Percentiles rank a stretch among this genome's conserved stretches.
phyloP scores from a whole-genome alignment of 2,113 vertebrate species.

The Ophiodon elongatus region DNA sequence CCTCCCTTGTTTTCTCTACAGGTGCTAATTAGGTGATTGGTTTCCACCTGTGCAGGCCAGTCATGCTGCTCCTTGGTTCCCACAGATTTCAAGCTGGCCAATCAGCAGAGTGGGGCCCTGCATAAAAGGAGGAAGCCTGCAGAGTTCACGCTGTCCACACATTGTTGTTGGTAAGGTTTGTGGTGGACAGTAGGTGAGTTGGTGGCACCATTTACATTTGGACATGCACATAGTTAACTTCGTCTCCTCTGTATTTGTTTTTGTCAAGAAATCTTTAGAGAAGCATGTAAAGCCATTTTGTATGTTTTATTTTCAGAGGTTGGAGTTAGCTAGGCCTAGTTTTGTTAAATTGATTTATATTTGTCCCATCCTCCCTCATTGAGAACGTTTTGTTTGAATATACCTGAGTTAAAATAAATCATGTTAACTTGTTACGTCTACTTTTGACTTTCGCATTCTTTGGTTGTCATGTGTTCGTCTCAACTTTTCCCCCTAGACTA shows the following conservation, averaged over 20 bases:
- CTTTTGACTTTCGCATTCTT: neutral
- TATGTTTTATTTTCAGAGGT: too few relatives aligned
- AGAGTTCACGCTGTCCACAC: neutral
- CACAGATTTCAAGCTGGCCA: neutral
- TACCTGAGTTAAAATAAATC: neutral
- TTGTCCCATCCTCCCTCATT: neutral
- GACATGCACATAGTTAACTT: too few relatives aligned
- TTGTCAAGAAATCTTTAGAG: neutral
- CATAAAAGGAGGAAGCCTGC: neutral
- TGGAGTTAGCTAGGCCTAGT: neutral
- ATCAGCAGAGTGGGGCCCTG: neutral
- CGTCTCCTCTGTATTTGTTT: neutral
- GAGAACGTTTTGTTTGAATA: neutral
- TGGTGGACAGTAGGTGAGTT: too few relatives aligned
- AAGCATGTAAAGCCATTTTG: neutral
- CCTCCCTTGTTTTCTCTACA: neutral
- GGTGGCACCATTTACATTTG: too few relatives aligned
- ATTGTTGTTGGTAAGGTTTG: neutral
- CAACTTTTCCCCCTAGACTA: neutral
- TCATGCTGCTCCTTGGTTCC: neutral
- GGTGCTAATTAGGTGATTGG: neutral
- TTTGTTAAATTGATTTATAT: neutral
- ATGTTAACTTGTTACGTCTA: neutral
- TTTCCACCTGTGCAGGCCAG: neutral
- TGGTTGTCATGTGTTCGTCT: neutral